A percentile compares a stretch with the other conserved stretches of the same genome.
These are phyloP conservation scores for Pocillopora grandis DNA, from an alignment of 92 coral and sea anemone genomes.

Conservation along the genomic window DNA sequence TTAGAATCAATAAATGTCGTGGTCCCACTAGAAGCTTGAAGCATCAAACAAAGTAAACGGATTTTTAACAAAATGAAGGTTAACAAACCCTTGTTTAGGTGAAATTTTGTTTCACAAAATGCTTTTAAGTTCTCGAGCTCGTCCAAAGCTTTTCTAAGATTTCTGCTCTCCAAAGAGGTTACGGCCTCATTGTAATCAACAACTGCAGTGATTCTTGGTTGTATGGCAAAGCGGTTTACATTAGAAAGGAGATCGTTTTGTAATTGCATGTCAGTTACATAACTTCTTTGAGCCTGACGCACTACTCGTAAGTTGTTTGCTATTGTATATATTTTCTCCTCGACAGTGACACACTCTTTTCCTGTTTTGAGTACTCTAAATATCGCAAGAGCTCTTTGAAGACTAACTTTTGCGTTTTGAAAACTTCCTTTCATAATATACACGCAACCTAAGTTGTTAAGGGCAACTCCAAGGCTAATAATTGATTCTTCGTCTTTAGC, in stretches of 20 bases:
- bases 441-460: neutral
- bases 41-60: neutral
- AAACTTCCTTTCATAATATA: neutral
- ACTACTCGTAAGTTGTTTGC: neutral
- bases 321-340: neutral
- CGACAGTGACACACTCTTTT: neutral
- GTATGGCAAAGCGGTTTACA: neutral
- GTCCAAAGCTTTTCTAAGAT: slow-evolving; percentile 8
- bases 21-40: neutral
- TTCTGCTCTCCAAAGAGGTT: neutral
- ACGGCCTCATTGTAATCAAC: neutral
- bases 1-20: neutral
- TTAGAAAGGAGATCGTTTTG: neutral
- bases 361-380: neutral
- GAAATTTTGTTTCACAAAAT: neutral
- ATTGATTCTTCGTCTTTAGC: neutral
- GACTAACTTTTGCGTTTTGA: neutral
- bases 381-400: neutral
- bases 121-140: neutral
- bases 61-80: neutral
- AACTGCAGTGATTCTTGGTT: neutral
- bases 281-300: neutral
- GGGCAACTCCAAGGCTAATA: neutral
- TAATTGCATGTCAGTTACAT: neutral
- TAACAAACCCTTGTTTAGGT: neutral